Evolutionary conservation across 2,797 vertebrate species (phyloP), one percentile per base, ranked within the genome.

Genomic region (Enteromius treurensis): DNA sequence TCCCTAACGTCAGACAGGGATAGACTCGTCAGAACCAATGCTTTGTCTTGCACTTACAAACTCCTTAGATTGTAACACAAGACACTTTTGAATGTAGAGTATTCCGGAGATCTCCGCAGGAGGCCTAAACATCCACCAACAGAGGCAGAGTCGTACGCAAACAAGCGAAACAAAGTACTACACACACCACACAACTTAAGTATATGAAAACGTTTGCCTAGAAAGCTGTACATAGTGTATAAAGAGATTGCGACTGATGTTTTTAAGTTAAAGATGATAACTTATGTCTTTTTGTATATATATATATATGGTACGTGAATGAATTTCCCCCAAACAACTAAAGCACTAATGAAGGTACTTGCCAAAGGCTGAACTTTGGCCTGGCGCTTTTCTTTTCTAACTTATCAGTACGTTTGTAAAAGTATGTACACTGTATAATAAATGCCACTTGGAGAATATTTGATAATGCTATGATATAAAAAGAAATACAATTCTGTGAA

Each of bases 31-130:
- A 60, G 83, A 90, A 91, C 88, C 85, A 87, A 90, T 85, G 91
- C 92, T 91, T 86, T 86, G 92, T 94, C 92, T 93, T 92, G 92
- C 94, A 94, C 93, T 93, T 94, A 91, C 93, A 93, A 94, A 92
- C 92, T 91, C 88, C 91, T 91, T 93, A 93, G 96, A 97, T 96
- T 97, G 96, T 97, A 96, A 96, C 93, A 96, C 95, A 95, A 96
- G 96, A 97, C 96, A 95, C 92, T 92, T 94, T 93, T 98, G 97
- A 99, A 99, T 99, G 97, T 99, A 97, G 96, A 95, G 93, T 90
- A 92, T 89, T 92, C 92, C 89, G 91, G 92, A 92, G 92, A 89
- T 88, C 85, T 88, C 92, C 93, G 86, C 88, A 79, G 92, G 76
- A 58, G 65, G 74, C 78, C 21, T 37, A 60, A 83, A 83, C 64